Evolutionary conservation across 2,113 vertebrate genomes (phyloP).

Genomic region (Albula glossodonta): DNA sequence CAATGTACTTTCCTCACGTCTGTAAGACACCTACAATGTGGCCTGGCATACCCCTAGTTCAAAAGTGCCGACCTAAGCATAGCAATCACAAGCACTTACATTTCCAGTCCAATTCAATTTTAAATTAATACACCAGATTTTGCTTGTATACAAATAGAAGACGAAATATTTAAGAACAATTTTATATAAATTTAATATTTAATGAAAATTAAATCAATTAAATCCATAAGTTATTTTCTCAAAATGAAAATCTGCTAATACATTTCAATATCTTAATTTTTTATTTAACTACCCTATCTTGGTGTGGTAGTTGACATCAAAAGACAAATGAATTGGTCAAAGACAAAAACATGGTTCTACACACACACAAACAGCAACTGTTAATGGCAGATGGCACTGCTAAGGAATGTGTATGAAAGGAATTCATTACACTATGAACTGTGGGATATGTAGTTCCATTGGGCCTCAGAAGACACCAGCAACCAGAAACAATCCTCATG

Average conservation of each 20-base stretch:
- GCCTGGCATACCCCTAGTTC: too few relatives aligned
- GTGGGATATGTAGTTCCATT: constrained; percentile 31
- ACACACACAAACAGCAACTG: constrained; percentile 4
- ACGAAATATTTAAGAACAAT: too few relatives aligned
- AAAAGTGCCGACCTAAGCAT: too few relatives aligned
- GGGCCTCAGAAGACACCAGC: neutral
- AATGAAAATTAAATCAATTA: too few relatives aligned
- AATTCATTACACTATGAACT: neutral
- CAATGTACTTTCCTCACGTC: too few relatives aligned
- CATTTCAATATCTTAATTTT: neutral
- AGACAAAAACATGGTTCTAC: neutral
- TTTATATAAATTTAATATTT: too few relatives aligned
- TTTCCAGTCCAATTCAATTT: too few relatives aligned
- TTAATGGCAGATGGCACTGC: constrained; percentile 7
- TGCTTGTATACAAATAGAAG: too few relatives aligned
- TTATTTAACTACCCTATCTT: neutral
- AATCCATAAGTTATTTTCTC: too few relatives aligned
- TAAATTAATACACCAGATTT: too few relatives aligned
- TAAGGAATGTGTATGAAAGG: constrained; percentile 17
- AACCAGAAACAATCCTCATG: neutral
- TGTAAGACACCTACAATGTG: too few relatives aligned
- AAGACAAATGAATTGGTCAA: neutral
- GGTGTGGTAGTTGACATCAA: neutral
- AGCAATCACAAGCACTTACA: too few relatives aligned
- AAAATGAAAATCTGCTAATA: neutral